Conservation (phyloP, 2,113 vertebrate species). For the Patagioenas fasciata region DNA sequence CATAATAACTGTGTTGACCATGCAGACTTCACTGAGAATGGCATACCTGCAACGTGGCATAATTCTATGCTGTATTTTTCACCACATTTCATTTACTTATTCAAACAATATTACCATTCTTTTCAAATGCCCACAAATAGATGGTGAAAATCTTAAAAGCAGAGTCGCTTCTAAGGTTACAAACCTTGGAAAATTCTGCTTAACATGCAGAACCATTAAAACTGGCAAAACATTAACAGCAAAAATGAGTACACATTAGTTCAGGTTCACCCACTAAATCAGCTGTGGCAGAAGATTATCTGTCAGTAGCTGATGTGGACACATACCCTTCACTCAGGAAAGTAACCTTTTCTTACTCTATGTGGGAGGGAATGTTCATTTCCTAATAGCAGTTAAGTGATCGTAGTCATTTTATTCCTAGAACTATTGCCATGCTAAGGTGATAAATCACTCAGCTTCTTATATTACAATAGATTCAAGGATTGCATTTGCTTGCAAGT, state of each 20-base stretch:
- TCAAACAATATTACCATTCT: not conserved
- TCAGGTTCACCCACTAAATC: not conserved
- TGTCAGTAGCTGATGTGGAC: not conserved
- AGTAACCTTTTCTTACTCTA: not conserved
- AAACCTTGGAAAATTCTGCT: not conserved
- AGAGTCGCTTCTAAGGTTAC: not conserved
- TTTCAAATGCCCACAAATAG: not conserved
- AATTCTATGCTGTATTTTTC: not conserved
- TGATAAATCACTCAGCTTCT: conserved; percentile 1
- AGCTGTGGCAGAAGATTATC: not conserved
- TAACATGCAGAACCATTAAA: not conserved
- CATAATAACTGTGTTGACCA: not conserved
- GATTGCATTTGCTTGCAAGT: not conserved
- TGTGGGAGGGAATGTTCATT: not conserved
- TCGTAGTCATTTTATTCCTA: not conserved
- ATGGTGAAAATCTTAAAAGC: not conserved
- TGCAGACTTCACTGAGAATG: not conserved
- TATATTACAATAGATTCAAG: not conserved
- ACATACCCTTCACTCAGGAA: not conserved
- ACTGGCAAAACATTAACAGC: not conserved
- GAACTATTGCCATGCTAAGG: not conserved
- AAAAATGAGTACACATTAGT: not conserved
- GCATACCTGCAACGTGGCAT: not conserved
- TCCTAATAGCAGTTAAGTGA: not conserved
- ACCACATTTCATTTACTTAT: not conserved